These are phyloP conservation scores for Leptarthrus brevirostris DNA, from an alignment of 2,888 invertebrate species.

Conservation along the genomic window DNA sequence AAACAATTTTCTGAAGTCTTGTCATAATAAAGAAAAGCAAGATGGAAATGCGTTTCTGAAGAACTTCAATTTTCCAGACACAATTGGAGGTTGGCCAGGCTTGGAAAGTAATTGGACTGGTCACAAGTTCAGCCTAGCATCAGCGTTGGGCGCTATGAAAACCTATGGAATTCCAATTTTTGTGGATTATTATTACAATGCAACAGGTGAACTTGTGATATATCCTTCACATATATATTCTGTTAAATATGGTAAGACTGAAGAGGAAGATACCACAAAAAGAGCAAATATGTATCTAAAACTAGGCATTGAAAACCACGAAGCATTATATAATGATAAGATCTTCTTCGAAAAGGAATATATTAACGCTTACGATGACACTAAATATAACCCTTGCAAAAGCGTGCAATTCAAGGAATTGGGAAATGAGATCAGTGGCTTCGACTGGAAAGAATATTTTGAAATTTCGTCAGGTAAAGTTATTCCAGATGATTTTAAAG, in stretches of 20 bases:
- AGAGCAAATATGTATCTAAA: background rate
- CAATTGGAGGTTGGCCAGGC: conserved; percentile 9
- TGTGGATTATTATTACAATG: too few relatives aligned
- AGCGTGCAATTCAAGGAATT: background rate
- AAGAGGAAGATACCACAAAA: background rate
- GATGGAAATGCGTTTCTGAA: background rate
- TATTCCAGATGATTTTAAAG: background rate
- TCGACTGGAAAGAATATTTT: background rate
- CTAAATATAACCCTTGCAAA: too few relatives aligned
- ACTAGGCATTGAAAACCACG: background rate
- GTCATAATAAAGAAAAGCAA: background rate
- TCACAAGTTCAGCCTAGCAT: background rate
- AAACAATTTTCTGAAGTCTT: background rate
- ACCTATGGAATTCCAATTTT: background rate
- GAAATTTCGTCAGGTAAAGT: background rate
- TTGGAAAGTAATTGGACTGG: background rate
- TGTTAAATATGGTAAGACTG: too few relatives aligned
- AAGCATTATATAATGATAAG: background rate
- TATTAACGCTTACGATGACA: background rate
- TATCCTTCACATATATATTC: too few relatives aligned
- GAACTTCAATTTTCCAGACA: conserved; percentile 15
- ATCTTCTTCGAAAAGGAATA: background rate
- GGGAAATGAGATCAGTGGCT: background rate
- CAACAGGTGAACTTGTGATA: too few relatives aligned
- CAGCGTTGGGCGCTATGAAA: background rate